Conservation (phyloP, 2,113 vertebrate species). For the Hoplias malabaricus region DNA sequence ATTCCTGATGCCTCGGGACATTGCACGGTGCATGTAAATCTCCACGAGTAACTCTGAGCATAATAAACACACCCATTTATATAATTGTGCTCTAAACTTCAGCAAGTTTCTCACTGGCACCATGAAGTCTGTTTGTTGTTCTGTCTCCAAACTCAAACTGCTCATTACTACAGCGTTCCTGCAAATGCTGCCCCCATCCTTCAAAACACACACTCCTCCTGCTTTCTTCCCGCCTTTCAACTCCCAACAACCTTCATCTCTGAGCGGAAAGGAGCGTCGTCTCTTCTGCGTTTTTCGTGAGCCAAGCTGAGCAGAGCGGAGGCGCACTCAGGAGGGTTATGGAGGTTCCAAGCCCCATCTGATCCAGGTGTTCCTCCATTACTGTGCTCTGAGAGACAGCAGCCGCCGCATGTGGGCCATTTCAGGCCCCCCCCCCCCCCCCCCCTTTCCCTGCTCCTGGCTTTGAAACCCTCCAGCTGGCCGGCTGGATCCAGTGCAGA, state of each 20-base stretch:
- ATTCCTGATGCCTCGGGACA: too few relatives aligned
- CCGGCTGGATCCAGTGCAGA: conserved; percentile 58
- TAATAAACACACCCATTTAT: too few relatives aligned
- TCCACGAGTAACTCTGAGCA: too few relatives aligned
- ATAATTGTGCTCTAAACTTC: too few relatives aligned
- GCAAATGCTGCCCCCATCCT: too few relatives aligned
- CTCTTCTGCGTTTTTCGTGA: conserved; percentile 8
- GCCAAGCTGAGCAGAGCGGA: conserved; percentile 8
- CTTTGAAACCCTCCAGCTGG: conserved; percentile 80
- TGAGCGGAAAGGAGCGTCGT: conserved; percentile 1
- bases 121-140: not conserved
- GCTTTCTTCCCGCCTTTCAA: not conserved
- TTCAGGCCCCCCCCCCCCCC: conserved; percentile 33
- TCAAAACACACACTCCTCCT: not conserved
- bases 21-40: too few relatives aligned
- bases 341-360: conserved; percentile 59
- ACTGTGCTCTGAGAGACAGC: conserved; percentile 59
- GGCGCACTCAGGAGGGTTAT: conserved; percentile 8
- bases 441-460: conserved; percentile 41
- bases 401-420: conserved; percentile 57
- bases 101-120: not conserved
- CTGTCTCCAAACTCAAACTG: too few relatives aligned
- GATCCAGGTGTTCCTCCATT: conserved; percentile 76
- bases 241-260: conserved; percentile 14
- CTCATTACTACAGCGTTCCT: too few relatives aligned